A percentile compares a stretch with the other conserved stretches of the same genome.
These are phyloP conservation scores for Caenorhabditis panamensis DNA, from an alignment of 2,888 invertebrate genomes.

Conservation along the genomic window DNA sequence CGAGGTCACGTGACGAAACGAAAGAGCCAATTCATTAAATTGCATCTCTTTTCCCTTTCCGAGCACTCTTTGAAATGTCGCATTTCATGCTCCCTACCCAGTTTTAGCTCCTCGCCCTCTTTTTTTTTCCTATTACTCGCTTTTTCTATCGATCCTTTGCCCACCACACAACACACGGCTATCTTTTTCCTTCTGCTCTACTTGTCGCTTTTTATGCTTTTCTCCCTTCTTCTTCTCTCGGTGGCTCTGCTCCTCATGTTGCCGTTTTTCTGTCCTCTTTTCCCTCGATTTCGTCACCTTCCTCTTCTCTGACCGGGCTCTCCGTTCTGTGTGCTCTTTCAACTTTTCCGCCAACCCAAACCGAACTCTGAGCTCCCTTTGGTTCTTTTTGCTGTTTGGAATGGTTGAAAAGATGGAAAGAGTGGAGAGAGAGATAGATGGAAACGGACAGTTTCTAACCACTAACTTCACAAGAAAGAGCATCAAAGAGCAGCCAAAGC, in stretches of 20 bases:
- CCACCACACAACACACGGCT: constrained; percentile 29
- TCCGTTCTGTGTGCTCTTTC: background rate
- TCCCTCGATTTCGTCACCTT: constrained; percentile 48
- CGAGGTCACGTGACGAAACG: constrained; percentile 21
- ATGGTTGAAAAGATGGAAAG: no score
- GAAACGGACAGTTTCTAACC: no score
- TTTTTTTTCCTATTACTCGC: constrained; percentile 39
- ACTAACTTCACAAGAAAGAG: no score
- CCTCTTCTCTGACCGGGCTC: constrained; percentile 10
- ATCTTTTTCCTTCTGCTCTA: constrained; percentile 48
- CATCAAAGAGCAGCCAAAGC: no score
- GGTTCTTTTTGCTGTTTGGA: background rate
- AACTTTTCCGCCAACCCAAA: background rate
- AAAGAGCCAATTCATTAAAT: constrained; percentile 27
- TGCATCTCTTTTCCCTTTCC: constrained; percentile 6
- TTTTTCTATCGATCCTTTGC: constrained; percentile 45
- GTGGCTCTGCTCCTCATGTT: constrained; percentile 26
- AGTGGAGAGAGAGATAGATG: background rate
- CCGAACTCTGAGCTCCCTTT: constrained; percentile 7
- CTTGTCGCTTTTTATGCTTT: constrained; percentile 29
- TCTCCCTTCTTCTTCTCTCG: constrained; percentile 6
- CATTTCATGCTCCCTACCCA: constrained; percentile 13
- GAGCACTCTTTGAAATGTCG: constrained; percentile 20
- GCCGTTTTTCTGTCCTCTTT: constrained; percentile 30
- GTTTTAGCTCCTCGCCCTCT: constrained; percentile 10